These are phyloP conservation scores for Diabrotica undecimpunctata DNA, from an alignment of 1,140 invertebrate species.

Conservation along the genomic window DNA sequence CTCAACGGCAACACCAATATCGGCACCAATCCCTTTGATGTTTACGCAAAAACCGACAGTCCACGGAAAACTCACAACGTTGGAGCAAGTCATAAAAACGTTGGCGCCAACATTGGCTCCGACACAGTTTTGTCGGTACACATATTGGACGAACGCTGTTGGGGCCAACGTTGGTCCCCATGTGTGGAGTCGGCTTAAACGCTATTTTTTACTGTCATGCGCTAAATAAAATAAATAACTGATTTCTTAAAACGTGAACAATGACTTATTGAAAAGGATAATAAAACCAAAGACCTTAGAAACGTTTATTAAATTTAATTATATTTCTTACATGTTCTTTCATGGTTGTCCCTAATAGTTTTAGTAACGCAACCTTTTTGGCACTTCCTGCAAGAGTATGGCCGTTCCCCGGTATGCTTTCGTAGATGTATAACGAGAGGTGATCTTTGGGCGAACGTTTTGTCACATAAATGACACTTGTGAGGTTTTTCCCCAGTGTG, in stretches of 20 bases:
- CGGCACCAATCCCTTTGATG: no score
- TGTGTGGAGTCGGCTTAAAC: no score
- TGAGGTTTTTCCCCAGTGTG: constrained; percentile 28
- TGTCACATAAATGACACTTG: constrained; percentile 23
- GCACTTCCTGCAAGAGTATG: constrained; percentile 65
- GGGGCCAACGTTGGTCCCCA: no score
- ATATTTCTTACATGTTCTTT: background rate
- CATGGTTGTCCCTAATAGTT: background rate
- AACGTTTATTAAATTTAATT: no score
- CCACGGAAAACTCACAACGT: no score
- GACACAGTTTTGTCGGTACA: no score
- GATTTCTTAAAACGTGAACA: background rate
- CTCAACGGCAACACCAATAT: no score
- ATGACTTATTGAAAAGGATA: background rate
- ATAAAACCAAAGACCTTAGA: no score
- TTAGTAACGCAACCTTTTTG: constrained; percentile 47
- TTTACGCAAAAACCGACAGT: no score
- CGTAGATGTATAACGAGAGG: constrained; percentile 63
- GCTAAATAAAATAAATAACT: background rate
- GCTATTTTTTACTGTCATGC: background rate
- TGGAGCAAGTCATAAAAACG: no score
- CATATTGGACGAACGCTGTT: no score
- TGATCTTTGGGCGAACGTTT: background rate
- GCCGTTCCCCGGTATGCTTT: constrained; percentile 69
- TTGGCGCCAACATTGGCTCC: no score